Evolutionary conservation across 1,140 invertebrate species (phyloP).

Genomic region (Latrodectus geometricus): DNA sequence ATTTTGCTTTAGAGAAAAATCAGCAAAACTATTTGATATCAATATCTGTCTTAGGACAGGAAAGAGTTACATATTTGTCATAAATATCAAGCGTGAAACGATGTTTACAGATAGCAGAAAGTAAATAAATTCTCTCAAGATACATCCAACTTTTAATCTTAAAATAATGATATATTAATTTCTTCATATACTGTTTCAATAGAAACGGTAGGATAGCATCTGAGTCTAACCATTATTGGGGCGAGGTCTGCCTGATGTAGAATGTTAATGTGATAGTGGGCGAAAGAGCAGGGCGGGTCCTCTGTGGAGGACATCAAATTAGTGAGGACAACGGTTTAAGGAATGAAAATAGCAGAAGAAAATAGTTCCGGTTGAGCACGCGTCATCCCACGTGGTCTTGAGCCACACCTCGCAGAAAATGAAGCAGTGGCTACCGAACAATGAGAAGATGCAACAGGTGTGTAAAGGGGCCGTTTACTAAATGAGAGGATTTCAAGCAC

Average conservation of each 20-base stretch:
- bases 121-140: neutral
- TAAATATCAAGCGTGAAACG: neutral
- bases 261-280: slow-evolving; percentile 2
- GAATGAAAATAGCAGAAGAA: neutral
- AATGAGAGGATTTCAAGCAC: neutral
- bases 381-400: slow-evolving; percentile 45
- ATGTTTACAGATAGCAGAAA: neutral
- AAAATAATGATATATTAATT: neutral
- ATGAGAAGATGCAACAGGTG: slow-evolving; percentile 17
- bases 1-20: too few species aligned
- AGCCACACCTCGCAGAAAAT: slow-evolving; percentile 24
- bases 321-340: slow-evolving; percentile 9
- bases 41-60: too few species aligned
- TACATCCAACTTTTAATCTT: neutral
- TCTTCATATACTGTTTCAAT: too few species aligned
- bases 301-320: slow-evolving; percentile 12
- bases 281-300: slow-evolving; percentile 16
- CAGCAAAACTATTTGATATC: too few species aligned
- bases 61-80: neutral
- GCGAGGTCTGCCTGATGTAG: neutral
- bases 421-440: slow-evolving; percentile 50
- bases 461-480: neutral
- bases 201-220: neutral
- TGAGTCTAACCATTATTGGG: neutral
- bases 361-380: slow-evolving; percentile 48